phyloP scores from a whole-genome alignment of 2,113 vertebrate genomes.

The Gopherus flavomarginatus region DNA sequence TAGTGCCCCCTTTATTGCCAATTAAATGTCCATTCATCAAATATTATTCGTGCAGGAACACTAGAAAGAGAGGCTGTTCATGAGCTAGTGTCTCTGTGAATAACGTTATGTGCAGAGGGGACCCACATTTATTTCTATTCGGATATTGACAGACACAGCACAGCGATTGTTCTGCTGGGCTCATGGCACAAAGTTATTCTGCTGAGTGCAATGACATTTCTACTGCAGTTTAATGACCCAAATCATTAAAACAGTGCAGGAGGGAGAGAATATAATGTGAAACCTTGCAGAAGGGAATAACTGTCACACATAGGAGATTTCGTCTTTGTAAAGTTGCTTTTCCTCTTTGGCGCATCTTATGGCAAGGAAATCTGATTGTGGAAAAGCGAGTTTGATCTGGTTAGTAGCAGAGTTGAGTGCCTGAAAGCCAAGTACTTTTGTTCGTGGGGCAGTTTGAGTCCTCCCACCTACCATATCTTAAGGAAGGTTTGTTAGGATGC shows the following conservation, averaged over 20 bases:
- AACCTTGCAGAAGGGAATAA: conserved; percentile 56
- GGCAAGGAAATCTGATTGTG: conserved; percentile 63
- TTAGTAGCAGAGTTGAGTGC: conserved; percentile 57
- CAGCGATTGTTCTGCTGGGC: neutral
- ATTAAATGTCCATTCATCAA: neutral
- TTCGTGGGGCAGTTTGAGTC: conserved; percentile 30
- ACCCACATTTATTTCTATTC: neutral
- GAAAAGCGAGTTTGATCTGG: conserved; percentile 64
- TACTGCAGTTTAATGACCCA: conserved; percentile 47
- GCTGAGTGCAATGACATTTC: neutral
- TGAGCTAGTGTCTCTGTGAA: neutral
- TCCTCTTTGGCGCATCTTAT: conserved; percentile 43
- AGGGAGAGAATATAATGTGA: conserved; percentile 39
- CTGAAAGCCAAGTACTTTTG: conserved; percentile 44
- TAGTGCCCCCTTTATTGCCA: neutral
- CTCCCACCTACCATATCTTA: conserved; percentile 5
- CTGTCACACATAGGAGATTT: conserved; percentile 25
- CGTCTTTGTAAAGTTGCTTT: conserved; percentile 62
- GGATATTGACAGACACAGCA: neutral
- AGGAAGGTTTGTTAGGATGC: conserved; percentile 45
- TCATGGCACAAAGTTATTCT: conserved; percentile 6
- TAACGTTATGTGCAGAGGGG: neutral
- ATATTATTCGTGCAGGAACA: neutral
- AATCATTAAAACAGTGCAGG: conserved; percentile 46
- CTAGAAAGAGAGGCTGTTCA: neutral